These are phyloP conservation scores for Cheiracanthium punctorium DNA, from an alignment of 2,888 invertebrate genomes.

Conservation along the genomic window DNA sequence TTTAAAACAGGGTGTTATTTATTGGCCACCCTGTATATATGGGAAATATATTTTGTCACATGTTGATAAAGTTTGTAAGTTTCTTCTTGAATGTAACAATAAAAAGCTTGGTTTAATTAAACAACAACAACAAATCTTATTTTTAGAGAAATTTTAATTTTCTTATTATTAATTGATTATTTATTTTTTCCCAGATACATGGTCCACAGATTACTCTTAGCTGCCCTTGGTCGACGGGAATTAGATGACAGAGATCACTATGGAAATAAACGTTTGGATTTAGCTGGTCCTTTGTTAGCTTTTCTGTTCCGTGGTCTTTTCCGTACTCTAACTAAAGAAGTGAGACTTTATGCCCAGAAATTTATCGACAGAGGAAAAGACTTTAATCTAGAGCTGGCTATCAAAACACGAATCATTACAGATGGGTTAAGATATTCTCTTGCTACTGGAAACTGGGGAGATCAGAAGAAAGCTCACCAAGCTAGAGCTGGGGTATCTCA, in stretches of 20 bases:
- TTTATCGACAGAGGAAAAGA: conserved; percentile 99
- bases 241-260: conserved; percentile 99
- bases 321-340: conserved; percentile 97
- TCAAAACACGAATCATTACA: conserved; percentile 98
- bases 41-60: too few relatives aligned
- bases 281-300: conserved; percentile 97
- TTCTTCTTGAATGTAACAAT: too few relatives aligned
- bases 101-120: too few relatives aligned
- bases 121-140: too few relatives aligned
- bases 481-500: conserved; percentile 97
- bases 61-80: too few relatives aligned
- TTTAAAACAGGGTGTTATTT: too few relatives aligned
- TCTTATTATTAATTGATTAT: too few relatives aligned
- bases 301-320: conserved; percentile 97
- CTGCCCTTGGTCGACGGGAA: conserved; percentile 95
- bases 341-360: conserved; percentile 98
- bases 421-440: conserved; percentile 98
- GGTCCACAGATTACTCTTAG: conserved; percentile 96
- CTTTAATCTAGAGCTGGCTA: conserved; percentile 96
- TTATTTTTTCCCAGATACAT: conserved; percentile 94
- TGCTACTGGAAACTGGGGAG: conserved; percentile 99
- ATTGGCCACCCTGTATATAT: too few relatives aligned
- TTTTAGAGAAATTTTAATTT: too few relatives aligned
- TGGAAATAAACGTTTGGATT: conserved; percentile 97
- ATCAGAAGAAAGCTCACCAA: conserved; percentile 99